A percentile compares a stretch with the other conserved stretches of the same genome.
These are phyloP conservation scores for Pteruthius melanotis DNA, from an alignment of 2,113 vertebrate genomes.

Conservation along the genomic window DNA sequence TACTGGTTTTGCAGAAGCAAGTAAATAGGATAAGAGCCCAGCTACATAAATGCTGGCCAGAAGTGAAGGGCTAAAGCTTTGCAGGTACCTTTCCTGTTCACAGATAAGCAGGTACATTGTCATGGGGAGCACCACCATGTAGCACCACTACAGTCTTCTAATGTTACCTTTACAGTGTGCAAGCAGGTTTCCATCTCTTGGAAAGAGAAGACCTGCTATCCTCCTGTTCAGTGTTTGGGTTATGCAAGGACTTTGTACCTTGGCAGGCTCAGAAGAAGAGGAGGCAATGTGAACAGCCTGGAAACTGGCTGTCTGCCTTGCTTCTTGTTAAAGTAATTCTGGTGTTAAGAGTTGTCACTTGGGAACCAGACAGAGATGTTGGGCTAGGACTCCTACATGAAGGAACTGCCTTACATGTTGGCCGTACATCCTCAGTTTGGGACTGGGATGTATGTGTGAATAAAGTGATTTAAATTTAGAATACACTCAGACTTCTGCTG, in stretches of 20 bases:
- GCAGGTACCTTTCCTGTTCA: neutral
- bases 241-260: conserved; percentile 48
- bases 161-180: neutral
- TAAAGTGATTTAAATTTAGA: conserved; percentile 2
- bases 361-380: conserved; percentile 47
- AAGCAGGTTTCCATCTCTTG: neutral
- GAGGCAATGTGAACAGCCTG: conserved; percentile 25
- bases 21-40: neutral
- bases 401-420: neutral
- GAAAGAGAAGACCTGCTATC: neutral
- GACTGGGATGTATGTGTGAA: neutral
- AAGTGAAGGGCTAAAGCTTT: neutral
- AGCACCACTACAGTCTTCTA: neutral
- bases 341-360: neutral
- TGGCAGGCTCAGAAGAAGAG: conserved; percentile 35
- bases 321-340: neutral
- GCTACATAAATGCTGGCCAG: neutral
- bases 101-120: neutral
- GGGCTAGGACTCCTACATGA: neutral
- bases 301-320: conserved; percentile 45
- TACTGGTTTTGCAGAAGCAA: neutral
- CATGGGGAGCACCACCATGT: neutral
- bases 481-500: neutral
- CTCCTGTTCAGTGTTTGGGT: neutral
- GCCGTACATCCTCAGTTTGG: neutral